Percentiles rank a stretch among this genome's conserved stretches.
Conservation (phyloP, 2,113 vertebrate genomes). For the Alosa alosa region DNA sequence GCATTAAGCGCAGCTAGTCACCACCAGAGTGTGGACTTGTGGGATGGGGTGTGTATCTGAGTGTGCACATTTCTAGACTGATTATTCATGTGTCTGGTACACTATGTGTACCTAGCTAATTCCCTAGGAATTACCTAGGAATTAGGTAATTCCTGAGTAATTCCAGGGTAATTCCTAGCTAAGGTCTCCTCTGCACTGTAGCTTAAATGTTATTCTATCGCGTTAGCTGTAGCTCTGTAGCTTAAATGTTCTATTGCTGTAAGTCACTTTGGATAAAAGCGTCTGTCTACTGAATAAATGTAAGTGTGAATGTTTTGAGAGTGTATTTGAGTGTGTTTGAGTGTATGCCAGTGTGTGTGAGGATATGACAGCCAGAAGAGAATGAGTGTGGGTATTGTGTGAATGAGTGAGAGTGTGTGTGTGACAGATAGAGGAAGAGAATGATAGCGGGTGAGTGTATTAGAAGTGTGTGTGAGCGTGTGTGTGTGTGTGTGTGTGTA, state of each 20-base stretch:
- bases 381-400: not conserved
- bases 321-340: not conserved
- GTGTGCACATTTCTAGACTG: not conserved
- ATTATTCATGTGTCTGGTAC: not conserved
- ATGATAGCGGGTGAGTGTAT: not conserved
- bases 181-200: too few relatives aligned
- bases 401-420: not conserved
- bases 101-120: too few relatives aligned
- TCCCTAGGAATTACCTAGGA: too few relatives aligned
- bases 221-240: too few relatives aligned
- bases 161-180: too few relatives aligned
- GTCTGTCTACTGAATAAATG: too few relatives aligned
- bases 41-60: not conserved
- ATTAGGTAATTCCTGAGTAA: too few relatives aligned
- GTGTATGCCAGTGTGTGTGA: not conserved
- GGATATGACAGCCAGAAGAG: not conserved
- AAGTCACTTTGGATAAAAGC: too few relatives aligned
- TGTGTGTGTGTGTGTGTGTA: constrained; percentile 20
- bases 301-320: too few relatives aligned
- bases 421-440: not conserved
- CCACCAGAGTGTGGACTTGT: not conserved
- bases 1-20: not conserved
- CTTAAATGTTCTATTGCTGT: too few relatives aligned
- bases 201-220: too few relatives aligned
- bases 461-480: not conserved